Evolutionary conservation across 2,113 vertebrate species (phyloP), one percentile per base, ranked within the genome.

Genomic region (Grammomys dolichurus): DNA sequence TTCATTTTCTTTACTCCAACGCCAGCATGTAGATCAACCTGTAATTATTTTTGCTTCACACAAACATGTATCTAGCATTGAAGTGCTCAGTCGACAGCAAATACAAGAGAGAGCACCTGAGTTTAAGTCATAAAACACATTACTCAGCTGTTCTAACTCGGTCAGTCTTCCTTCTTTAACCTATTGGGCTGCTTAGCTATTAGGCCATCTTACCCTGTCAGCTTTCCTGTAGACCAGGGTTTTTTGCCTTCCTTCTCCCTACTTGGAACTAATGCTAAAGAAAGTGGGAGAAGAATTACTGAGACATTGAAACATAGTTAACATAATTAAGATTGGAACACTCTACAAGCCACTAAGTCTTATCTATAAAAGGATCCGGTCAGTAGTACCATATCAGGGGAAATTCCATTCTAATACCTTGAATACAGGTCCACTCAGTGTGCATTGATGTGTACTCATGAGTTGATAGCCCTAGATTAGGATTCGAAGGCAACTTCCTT

Each of bases 1-100:
- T 98, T 98, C 72, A 89, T 98, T 98, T 0, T 0, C 91, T 98
- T 97, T 97, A 96, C 96, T 63, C 54, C 92, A 65, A n/a, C 70
- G 87, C 36, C 17, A 93, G 70, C 92, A 46, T 80, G 78, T 97
- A 96, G 89, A 93, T 96, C 60, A 95, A 80, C 77, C 58, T 87
- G 0, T 43, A 40, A 10, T 70, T 40, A 4, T 76, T 92, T 92
- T 63, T n/a, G 43, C n/a, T 69, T 69, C 76, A 69, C 54, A 20
- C 19, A 82, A 10, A 31, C 19, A 0, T 40, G 17, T 43, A 77
- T 90, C 58, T 92, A 90, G 88, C 40, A 86, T 78, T 92, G 3
- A 60, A 13, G 43, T 70, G 85, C 85, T 87, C 58, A 67, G 82
- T 7, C 51, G 63, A 33, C n/a, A 5, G 22, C 54, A 81, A 76